These are phyloP conservation scores for Dryobota labecula DNA, from an alignment of 2,888 invertebrate species.

Conservation along the genomic window DNA sequence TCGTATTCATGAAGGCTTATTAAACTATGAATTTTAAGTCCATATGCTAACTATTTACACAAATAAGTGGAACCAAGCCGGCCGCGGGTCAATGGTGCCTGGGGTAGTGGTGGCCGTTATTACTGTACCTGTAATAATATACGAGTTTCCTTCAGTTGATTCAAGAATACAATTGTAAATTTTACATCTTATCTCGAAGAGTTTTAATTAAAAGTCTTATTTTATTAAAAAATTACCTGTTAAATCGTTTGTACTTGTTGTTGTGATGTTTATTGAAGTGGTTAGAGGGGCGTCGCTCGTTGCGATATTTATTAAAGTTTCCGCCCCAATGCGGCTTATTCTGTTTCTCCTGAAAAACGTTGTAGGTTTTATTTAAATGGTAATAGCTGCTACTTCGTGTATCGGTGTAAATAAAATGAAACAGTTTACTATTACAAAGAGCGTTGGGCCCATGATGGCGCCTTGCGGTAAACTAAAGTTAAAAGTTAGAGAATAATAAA, in stretches of 20 bases:
- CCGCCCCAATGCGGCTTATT: slow-evolving; percentile 86
- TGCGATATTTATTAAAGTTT: slow-evolving; percentile 84
- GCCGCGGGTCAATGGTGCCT: slow-evolving; percentile 87
- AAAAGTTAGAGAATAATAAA: not conserved
- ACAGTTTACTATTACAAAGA: not conserved
- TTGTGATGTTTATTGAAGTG: slow-evolving; percentile 85
- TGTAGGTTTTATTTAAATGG: not conserved
- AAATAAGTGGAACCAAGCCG: slow-evolving; percentile 67
- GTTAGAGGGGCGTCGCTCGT: slow-evolving; percentile 83
- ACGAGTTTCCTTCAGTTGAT: slow-evolving; percentile 4
- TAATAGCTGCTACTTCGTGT: not conserved
- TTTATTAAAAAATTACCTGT: slow-evolving; percentile 69
- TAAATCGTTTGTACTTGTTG: slow-evolving; percentile 87
- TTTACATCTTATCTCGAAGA: not conserved
- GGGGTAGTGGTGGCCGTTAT: slow-evolving; percentile 84
- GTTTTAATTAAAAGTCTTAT: not conserved
- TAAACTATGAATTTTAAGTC: slow-evolving; percentile 76
- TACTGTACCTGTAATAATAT: slow-evolving; percentile 80
- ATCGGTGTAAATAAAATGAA: not conserved
- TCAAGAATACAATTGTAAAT: not conserved
- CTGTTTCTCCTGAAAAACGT: slow-evolving; percentile 81
- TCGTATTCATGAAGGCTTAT: slow-evolving; percentile 68
- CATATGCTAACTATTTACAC: slow-evolving; percentile 81
- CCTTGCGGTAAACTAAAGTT: not conserved
- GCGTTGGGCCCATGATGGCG: not conserved